phyloP scores from a whole-genome alignment of 2,797 vertebrate species.

The Perodicticus potto region DNA sequence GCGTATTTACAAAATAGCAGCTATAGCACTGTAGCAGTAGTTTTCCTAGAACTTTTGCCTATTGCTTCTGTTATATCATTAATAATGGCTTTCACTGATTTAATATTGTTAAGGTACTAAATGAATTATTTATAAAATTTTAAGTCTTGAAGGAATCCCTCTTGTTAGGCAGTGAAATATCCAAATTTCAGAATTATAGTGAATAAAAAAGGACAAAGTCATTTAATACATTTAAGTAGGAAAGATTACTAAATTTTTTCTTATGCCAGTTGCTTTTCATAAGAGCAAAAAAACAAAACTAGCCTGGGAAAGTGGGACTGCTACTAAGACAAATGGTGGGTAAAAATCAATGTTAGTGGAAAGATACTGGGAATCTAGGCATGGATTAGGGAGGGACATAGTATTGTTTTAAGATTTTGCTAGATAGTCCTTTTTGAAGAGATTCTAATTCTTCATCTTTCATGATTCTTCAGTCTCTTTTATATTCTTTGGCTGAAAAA shows the following conservation, averaged over 20 bases:
- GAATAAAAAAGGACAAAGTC: constrained; percentile 75
- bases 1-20: constrained; percentile 83
- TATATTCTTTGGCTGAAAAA: constrained; percentile 23
- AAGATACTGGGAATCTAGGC: constrained; percentile 58
- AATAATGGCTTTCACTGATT: constrained; percentile 86
- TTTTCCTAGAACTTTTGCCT: constrained; percentile 84
- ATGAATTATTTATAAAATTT: constrained; percentile 80
- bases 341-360: constrained; percentile 63
- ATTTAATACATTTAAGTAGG: constrained; percentile 75
- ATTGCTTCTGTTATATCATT: constrained; percentile 86
- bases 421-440: constrained; percentile 59
- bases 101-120: constrained; percentile 86
- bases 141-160: constrained; percentile 75
- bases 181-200: constrained; percentile 75
- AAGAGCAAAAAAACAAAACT: constrained; percentile 51
- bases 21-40: constrained; percentile 86
- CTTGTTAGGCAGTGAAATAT: constrained; percentile 76
- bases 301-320: constrained; percentile 46
- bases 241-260: constrained; percentile 55
- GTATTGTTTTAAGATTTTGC: constrained; percentile 27
- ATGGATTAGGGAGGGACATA: constrained; percentile 44
- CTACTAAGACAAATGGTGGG: constrained; percentile 40
- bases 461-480: constrained; percentile 59
- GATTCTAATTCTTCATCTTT: constrained; percentile 71
- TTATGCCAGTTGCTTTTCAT: constrained; percentile 56